phyloP scores from a whole-genome alignment of 2,113 vertebrate genomes.

The Chaetorhynchus papuensis region DNA sequence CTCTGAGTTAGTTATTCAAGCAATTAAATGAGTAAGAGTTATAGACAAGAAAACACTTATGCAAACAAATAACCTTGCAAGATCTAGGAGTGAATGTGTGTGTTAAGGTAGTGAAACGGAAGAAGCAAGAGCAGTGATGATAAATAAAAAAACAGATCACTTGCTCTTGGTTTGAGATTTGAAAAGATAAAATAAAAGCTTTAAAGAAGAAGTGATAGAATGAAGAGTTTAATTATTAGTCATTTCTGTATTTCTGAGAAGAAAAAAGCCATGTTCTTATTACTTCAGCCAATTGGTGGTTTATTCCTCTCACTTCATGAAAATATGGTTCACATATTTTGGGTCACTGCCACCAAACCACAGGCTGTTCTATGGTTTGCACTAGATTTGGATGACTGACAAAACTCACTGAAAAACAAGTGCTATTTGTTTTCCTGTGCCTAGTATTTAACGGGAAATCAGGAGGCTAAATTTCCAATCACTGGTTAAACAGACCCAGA shows the following conservation, averaged over 20 bases:
- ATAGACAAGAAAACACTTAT: background rate
- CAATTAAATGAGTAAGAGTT: background rate
- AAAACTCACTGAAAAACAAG: constrained; percentile 81
- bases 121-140: constrained; percentile 13
- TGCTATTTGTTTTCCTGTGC: constrained; percentile 83
- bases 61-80: constrained; percentile 1
- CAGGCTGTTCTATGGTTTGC: constrained; percentile 69
- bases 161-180: constrained; percentile 39
- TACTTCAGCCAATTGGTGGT: constrained; percentile 39
- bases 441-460: constrained; percentile 83
- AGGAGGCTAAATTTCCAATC: constrained; percentile 79
- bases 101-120: background rate
- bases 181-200: constrained; percentile 32
- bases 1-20: background rate
- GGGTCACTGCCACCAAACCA: constrained; percentile 72
- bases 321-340: constrained; percentile 66
- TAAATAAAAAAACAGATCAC: constrained; percentile 35
- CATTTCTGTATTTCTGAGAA: constrained; percentile 43
- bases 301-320: constrained; percentile 59
- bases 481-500: constrained; percentile 80
- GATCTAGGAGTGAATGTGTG: background rate
- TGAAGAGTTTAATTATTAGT: constrained; percentile 51
- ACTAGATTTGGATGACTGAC: constrained; percentile 75
- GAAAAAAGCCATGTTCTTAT: background rate
- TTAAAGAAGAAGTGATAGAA: constrained; percentile 19